Evolutionary conservation across 2,113 vertebrate genomes (phyloP), one percentile per base, ranked within the genome.

Genomic region (Rhinopithecus roxellana): DNA sequence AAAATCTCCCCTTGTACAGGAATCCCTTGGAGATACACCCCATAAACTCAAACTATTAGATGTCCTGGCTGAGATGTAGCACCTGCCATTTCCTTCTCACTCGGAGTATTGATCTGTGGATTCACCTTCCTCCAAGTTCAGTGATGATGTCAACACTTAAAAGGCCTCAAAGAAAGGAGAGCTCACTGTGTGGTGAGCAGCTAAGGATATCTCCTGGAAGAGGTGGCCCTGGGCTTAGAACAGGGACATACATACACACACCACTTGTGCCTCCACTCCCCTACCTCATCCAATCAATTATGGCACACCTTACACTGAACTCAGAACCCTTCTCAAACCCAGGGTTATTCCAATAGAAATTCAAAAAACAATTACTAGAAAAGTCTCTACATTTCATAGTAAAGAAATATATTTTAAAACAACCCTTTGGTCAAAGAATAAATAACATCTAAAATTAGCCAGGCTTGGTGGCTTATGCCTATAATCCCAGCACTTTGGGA

Each of bases 351-450:
- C 74, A 45, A 4, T 0, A 64, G 61, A 38, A 61, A 74, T 64
- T 64, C 61, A 27, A 80, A 10, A 50, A 61, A 61, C 22, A 32
- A 64, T 52, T 61, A 11, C 86, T 72, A 61, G 43, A 50, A 82
- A 93, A 59, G 12, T 27, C 32, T 75, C 30, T 74, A 45, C 22
- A 43, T 70, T 95, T 93, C 57, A 12, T 92, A 83, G 59, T 82
- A 48, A 86, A 93, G 22, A 85, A 64, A 50, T 50, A 0, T 8
- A 48, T 43, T 89, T 91, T 38, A 32, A 43, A 74, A 35, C 67
- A 79, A 90, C 59, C 5, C 5, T 90, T 77, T 52, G 27, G 20
- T 75, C 48, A 84, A 90, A 84, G 23, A 94, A 96, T n/a, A 95
- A 94, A 69, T 55, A 89, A 69, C 30, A 32, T 14, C 6, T 64